Conservation (phyloP, 2,888 invertebrate species). For the Andrena haemorrhoa region DNA sequence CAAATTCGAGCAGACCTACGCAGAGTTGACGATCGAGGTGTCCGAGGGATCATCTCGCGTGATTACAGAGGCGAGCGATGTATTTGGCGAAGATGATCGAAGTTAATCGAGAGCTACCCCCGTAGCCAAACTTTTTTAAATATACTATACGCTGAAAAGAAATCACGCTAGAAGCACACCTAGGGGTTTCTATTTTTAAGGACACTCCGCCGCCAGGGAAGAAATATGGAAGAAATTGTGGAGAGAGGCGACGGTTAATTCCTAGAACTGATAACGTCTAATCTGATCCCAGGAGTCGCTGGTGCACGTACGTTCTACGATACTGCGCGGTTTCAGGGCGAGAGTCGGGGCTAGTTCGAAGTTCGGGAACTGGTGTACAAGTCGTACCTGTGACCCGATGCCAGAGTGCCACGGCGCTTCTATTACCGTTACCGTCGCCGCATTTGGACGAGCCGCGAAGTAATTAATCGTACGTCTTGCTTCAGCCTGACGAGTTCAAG, state of each 20-base stretch:
- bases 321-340: slow-evolving; percentile 35
- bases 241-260: slow-evolving; percentile 45
- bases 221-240: slow-evolving; percentile 51
- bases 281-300: slow-evolving; percentile 45
- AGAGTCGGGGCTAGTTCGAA: slow-evolving; percentile 50
- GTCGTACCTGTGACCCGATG: slow-evolving; percentile 55
- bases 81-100: too few species aligned
- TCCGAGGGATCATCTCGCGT: neutral
- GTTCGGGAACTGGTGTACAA: slow-evolving; percentile 60
- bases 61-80: too few species aligned
- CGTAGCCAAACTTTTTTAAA: neutral
- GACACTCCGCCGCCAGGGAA: neutral
- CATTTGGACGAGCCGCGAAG: slow-evolving; percentile 59
- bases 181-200: slow-evolving; percentile 26
- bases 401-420: slow-evolving; percentile 45
- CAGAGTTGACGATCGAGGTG: neutral
- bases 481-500: slow-evolving; percentile 66
- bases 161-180: neutral
- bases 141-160: neutral
- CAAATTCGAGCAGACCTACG: neutral
- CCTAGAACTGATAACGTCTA: slow-evolving; percentile 56
- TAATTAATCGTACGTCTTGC: slow-evolving; percentile 72
- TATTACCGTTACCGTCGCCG: slow-evolving; percentile 55
- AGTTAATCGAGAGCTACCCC: too few species aligned
- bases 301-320: slow-evolving; percentile 44